Evolutionary conservation across 2,113 vertebrate genomes (phyloP).

Genomic region (Psittacula cyanocephala): DNA sequence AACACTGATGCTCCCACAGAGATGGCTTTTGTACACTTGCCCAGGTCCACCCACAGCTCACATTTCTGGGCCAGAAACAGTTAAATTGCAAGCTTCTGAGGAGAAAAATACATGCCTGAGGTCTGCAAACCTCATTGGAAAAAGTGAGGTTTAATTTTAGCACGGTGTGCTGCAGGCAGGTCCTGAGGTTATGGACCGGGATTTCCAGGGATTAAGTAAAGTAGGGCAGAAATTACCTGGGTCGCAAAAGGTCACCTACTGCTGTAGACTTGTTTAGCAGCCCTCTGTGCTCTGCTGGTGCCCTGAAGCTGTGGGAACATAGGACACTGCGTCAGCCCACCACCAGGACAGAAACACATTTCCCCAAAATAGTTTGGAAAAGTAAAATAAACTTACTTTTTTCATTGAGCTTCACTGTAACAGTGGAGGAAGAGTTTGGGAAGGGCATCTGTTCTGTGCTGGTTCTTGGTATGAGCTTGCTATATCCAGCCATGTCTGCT

Average conservation of each 20-base stretch:
- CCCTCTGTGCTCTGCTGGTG: neutral
- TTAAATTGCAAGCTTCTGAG: conserved; percentile 1
- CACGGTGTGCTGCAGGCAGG: conserved; percentile 9
- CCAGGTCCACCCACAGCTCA: neutral
- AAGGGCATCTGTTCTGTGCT: neutral
- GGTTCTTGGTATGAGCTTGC: neutral
- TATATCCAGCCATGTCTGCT: neutral
- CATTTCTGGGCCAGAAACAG: neutral
- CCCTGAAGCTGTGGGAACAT: neutral
- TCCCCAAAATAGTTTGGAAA: neutral
- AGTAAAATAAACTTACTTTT: neutral
- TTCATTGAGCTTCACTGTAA: neutral
- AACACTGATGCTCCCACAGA: neutral
- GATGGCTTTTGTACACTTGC: neutral
- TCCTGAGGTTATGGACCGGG: conserved; percentile 55
- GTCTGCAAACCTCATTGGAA: conserved; percentile 43
- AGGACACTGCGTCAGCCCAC: neutral
- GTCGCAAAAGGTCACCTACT: conserved; percentile 20
- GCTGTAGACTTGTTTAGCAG: neutral
- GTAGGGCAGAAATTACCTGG: conserved; percentile 56
- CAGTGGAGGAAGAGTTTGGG: neutral
- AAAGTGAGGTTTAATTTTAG: conserved; percentile 64
- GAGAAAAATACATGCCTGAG: neutral
- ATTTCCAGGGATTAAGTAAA: conserved; percentile 70
- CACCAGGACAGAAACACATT: neutral